A percentile compares a stretch with the other conserved stretches of the same genome.
Conservation (phyloP, 2,888 invertebrate genomes). For the Agrotis clavis region DNA sequence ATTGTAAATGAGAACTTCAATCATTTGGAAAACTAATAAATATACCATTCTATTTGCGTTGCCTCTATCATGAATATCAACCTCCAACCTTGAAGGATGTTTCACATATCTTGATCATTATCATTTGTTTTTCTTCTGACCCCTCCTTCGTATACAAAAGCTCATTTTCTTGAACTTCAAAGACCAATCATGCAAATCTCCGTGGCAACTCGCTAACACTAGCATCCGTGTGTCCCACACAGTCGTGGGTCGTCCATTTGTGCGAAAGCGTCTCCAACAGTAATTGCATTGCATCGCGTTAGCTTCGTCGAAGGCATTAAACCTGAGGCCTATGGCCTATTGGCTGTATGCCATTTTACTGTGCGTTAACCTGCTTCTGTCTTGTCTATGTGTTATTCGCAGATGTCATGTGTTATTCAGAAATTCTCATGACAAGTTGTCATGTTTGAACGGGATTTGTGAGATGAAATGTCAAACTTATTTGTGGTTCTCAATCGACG, state of each 20-base stretch:
- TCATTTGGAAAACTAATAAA: no score
- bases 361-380: constrained; percentile 61
- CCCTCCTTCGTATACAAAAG: neutral
- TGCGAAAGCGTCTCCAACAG: constrained; percentile 72
- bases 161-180: neutral
- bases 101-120: neutral
- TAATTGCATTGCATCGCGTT: constrained; percentile 69
- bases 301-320: constrained; percentile 66
- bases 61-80: no score
- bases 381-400: constrained; percentile 36
- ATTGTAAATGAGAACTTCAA: no score
- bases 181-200: constrained; percentile 23
- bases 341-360: constrained; percentile 48
- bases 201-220: constrained; percentile 28
- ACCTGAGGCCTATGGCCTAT: constrained; percentile 63
- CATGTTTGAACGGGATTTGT: constrained; percentile 12
- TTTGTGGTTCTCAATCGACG: neutral
- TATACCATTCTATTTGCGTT: no score
- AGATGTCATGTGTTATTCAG: constrained; percentile 7
- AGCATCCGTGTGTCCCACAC: constrained; percentile 65
- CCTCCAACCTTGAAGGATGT: neutral
- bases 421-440: neutral
- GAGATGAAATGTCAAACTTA: neutral
- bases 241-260: constrained; percentile 67
- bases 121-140: neutral